Conservation (phyloP, 2,113 vertebrate genomes). For the Coptodon rendalli region DNA sequence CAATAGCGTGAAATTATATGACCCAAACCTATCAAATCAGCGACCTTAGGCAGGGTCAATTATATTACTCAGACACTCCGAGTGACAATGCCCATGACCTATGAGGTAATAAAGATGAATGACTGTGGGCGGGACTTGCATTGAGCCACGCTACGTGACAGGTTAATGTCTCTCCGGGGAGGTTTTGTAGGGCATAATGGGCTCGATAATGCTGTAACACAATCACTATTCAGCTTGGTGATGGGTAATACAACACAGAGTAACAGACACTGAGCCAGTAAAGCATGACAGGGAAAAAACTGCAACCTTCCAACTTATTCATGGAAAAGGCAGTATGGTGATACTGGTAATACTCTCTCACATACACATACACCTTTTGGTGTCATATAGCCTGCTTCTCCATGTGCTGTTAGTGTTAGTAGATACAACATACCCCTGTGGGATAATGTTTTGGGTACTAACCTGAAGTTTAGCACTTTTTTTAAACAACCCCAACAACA, state of each 20-base stretch:
- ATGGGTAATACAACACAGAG: neutral
- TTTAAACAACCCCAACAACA: neutral
- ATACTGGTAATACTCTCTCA: neutral
- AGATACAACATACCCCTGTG: rapidly evolving
- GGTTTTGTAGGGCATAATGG: neutral
- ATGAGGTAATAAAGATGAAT: slow-evolving; percentile 42
- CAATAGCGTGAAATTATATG: neutral
- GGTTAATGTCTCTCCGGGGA: slow-evolving; percentile 29
- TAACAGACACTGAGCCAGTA: neutral
- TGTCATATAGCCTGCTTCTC: neutral
- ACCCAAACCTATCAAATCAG: neutral
- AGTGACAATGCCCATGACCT: slow-evolving; percentile 40
- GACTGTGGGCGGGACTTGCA: slow-evolving; percentile 1
- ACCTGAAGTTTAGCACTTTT: neutral
- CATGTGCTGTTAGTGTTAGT: neutral
- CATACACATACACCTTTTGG: neutral
- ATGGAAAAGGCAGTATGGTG: neutral
- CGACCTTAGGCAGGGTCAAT: slow-evolving; percentile 9
- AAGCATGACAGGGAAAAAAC: neutral
- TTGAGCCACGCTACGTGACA: neutral
- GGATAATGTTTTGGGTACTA: neutral
- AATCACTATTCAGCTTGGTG: neutral
- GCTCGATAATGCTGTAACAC: slow-evolving; percentile 5
- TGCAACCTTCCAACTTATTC: neutral
- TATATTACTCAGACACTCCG: neutral